Conservation (phyloP, 2,113 vertebrate genomes). For the Phrynocephalus versicolor region DNA sequence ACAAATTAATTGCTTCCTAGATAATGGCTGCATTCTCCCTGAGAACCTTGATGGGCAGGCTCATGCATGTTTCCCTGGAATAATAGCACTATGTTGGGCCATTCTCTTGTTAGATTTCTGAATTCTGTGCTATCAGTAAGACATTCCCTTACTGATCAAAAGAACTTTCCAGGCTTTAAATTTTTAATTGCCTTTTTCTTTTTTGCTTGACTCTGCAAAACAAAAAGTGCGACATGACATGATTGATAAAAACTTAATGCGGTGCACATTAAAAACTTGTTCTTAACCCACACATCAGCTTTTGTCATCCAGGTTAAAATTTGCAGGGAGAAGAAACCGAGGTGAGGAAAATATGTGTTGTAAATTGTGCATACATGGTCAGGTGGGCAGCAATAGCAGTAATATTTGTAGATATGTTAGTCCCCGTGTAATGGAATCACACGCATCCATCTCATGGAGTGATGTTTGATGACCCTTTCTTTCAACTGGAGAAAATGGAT, state of each 20-base stretch:
- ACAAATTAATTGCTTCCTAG: conserved; percentile 19
- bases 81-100: not conserved
- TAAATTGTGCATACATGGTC: not conserved
- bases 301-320: not conserved
- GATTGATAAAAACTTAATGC: not conserved
- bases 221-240: not conserved
- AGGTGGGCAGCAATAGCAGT: not conserved
- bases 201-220: not conserved
- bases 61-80: not conserved
- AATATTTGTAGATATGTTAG: not conserved
- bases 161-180: not conserved
- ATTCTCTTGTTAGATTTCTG: not conserved
- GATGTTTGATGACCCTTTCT: not conserved
- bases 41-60: not conserved
- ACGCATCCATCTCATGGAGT: not conserved
- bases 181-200: not conserved
- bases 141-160: not conserved
- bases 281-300: not conserved
- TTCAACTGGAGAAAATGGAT: not conserved
- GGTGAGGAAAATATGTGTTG: not conserved
- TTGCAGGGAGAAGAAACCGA: not conserved
- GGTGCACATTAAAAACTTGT: not conserved
- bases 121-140: not conserved
- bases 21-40: conserved; percentile 8
- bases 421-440: not conserved